Evolutionary conservation across 2,113 vertebrate species (phyloP), one percentile per base, ranked within the genome.

Genomic region (Caranx melampygus): DNA sequence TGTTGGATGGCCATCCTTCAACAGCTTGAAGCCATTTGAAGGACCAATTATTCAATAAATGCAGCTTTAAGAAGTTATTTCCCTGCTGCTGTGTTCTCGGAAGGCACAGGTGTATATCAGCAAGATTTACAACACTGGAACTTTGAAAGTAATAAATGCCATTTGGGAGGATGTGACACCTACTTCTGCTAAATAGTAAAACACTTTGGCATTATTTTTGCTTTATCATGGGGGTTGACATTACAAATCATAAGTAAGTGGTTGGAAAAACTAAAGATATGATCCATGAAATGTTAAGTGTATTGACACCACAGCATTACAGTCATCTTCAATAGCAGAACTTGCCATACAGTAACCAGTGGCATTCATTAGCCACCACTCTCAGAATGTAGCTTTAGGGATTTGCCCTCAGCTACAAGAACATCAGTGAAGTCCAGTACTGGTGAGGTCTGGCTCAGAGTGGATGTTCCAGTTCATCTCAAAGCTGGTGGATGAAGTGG

Each of bases 1-100:
- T 91, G 86, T 90, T 91, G 90, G 91, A 88, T 87, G 87, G 90
- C 90, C 91, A 61, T 93, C 83, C 89, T 87, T 75, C 83, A 72
- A 89, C 92, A 93, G 90, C 92, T 90, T 90, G 91, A 92, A 93
- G 91, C 93, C 92, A 92, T 94, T 92, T 87, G 58, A 91, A 91
- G 91, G 85, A 86, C 83, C 93, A 92, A 93, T 95, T 92, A 93
- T 93, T 91, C 91, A 93, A 92, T 94, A 94, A 92, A 94, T 93
- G 92, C 63, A 61, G 85, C 87, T 93, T 94, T 91, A 92, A 93
- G 88, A 92, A 93, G 92, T 91, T 92, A 85, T 89, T 87, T 84
- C 83, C 90, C 92, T 89, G 91, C 89, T 92, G 90, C 88, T 91
- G 86, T 83, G 83, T 79, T 88, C 85, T 87, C 91, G 83, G 85